Base-by-base conservation (phyloP, 2,113 vertebrate genomes). In the Trogon melanurus region DNA sequence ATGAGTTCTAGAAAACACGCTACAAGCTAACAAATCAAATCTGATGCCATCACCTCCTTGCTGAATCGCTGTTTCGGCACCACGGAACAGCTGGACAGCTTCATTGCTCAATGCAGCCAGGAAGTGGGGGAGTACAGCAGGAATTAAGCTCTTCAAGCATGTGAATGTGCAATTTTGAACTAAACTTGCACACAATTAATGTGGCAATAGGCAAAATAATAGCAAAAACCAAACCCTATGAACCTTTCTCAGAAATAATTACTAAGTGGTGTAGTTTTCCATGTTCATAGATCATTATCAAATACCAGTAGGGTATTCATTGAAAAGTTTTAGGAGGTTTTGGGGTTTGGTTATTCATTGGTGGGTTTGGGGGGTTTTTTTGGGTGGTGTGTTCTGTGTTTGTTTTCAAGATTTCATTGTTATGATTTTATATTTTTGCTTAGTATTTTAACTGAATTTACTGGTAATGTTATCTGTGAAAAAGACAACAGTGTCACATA, bases 21-120 rank as follows among this genome's bases (percentile, higher is more conserved):
- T 96, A 86, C 91, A 94, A 90, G 73, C 78, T 96, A 95, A 91
- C 85, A 88, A 95, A 94, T 95, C 65, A 79, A 91, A 89, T 89
- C 54, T 78, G 44, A 75, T 91, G 82, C 69, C 81, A 80, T 96
- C 67, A 61, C 41, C 84, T 91, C 88, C 90, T 94, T 50, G 85
- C 62, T 95, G 83, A 89, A 60, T 94, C 76, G 67, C 45, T 79
- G 25, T 89, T 97, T 96, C 17, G 2, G 89, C 69, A 96, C 73
- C 7, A 2, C 61, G 70, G 78, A 91, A 79, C 20, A 60, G 30
- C 34, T 62, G 91, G 95, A 73, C 87, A 79, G 56, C 56, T 85
- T 85, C 64, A 48, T 69, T 64, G 79, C 62, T 93, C 87, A 82
- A 36, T 84, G 64, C 53, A 71, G 79, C 66, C 67, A 75, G 91